Conservation (phyloP, 2,797 vertebrate species). For the Moxostoma hubbsi region DNA sequence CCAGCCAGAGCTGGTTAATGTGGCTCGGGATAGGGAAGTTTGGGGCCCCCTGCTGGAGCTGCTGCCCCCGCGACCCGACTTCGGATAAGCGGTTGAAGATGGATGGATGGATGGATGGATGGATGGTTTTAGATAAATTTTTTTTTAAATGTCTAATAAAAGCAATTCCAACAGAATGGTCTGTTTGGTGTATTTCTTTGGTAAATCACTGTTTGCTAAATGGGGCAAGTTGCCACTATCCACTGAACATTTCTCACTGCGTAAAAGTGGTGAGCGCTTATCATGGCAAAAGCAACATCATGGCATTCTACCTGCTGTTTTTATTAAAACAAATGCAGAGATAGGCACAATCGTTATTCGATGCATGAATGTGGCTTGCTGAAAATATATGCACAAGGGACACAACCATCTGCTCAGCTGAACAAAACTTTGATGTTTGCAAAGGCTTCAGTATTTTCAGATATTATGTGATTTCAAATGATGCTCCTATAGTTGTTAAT, state of each 20-base stretch:
- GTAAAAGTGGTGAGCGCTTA: not conserved
- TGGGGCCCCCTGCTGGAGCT: too few species aligned
- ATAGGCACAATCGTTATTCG: slow-evolving; percentile 4
- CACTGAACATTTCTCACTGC: not conserved
- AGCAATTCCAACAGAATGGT: not conserved
- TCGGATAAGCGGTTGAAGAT: too few species aligned
- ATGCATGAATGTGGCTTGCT: slow-evolving; percentile 44
- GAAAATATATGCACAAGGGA: slow-evolving; percentile 37
- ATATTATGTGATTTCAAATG: slow-evolving; percentile 20
- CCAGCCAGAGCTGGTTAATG: too few species aligned
- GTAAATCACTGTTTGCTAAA: slow-evolving; percentile 66
- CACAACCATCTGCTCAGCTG: slow-evolving; percentile 60
- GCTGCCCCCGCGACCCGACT: too few species aligned
- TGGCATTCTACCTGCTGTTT: slow-evolving; percentile 39
- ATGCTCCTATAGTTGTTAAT: not conserved
- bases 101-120: too few species aligned
- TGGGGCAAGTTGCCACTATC: slow-evolving; percentile 59
- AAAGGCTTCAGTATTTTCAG: slow-evolving; percentile 24
- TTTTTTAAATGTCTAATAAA: not conserved
- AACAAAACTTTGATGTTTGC: slow-evolving; percentile 33
- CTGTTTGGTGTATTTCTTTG: not conserved
- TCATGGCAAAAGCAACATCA: slow-evolving; percentile 52
- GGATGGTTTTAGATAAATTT: not conserved
- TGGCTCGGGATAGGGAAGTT: too few species aligned
- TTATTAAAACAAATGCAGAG: slow-evolving; percentile 42